Conservation (phyloP, 1,140 invertebrate genomes). For the Ceratitis capitata region DNA sequence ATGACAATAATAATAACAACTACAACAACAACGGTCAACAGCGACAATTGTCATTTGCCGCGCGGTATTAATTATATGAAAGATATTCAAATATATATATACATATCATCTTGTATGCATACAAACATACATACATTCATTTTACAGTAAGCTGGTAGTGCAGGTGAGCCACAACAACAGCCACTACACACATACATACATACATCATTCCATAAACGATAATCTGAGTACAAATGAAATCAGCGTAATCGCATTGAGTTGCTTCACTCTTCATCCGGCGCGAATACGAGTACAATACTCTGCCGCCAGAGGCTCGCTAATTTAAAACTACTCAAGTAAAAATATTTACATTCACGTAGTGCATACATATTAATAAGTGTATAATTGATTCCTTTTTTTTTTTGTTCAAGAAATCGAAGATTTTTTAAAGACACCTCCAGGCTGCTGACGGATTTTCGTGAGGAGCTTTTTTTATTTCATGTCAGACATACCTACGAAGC, state of each 20-base stretch:
- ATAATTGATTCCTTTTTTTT: too few relatives aligned
- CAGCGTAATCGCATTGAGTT: neutral
- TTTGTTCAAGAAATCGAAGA: too few relatives aligned
- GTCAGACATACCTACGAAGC: too few relatives aligned
- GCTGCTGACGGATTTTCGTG: too few relatives aligned
- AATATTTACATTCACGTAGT: too few relatives aligned
- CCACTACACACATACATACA: neutral
- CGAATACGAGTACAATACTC: too few relatives aligned
- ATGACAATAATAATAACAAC: neutral
- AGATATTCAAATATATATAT: too few relatives aligned
- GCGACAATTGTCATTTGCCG: neutral
- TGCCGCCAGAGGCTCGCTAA: too few relatives aligned
- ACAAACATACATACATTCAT: neutral
- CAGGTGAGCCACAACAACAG: neutral
- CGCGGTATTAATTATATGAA: neutral
- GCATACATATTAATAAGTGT: too few relatives aligned
- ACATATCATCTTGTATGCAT: neutral
- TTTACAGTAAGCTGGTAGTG: neutral
- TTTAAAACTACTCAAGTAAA: too few relatives aligned
- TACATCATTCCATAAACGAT: neutral
- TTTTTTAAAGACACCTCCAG: too few relatives aligned
- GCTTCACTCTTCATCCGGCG: neutral
- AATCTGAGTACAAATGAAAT: slow-evolving; percentile 2
- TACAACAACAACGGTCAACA: neutral
- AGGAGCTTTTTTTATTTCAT: too few relatives aligned